These are phyloP conservation scores for Rhaphigaster nebulosa DNA, from an alignment of 2,888 invertebrate genomes.

Conservation along the genomic window DNA sequence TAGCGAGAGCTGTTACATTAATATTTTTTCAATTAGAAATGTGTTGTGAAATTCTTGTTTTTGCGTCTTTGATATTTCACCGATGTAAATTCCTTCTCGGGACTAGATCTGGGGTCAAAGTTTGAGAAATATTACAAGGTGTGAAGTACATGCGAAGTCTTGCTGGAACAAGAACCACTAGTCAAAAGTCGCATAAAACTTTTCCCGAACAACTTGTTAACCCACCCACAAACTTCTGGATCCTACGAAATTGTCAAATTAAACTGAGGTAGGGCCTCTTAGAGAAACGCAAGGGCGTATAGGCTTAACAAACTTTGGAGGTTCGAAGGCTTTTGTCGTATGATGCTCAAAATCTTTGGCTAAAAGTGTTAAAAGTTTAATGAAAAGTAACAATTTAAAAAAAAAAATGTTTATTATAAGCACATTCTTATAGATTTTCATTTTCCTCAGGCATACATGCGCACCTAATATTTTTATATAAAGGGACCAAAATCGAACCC, in stretches of 20 bases:
- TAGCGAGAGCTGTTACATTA: too few relatives aligned
- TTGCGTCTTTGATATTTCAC: too few relatives aligned
- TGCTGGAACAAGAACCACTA: neutral
- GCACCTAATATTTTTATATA: too few relatives aligned
- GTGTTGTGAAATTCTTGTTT: too few relatives aligned
- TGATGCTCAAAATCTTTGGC: too few relatives aligned
- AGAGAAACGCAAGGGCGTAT: neutral
- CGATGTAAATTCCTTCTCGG: too few relatives aligned
- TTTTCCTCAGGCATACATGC: too few relatives aligned
- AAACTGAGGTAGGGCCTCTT: neutral
- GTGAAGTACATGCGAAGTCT: neutral
- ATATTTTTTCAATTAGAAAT: too few relatives aligned
- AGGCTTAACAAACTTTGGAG: neutral
- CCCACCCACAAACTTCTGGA: neutral
- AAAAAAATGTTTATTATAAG: too few relatives aligned
- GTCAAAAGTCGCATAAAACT: slow-evolving; percentile 26
- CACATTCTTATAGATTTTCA: too few relatives aligned
- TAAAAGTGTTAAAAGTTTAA: too few relatives aligned
- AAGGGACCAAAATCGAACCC: too few relatives aligned
- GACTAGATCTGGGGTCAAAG: neutral
- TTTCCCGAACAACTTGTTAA: neutral
- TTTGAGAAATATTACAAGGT: neutral
- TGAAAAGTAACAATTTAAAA: neutral
- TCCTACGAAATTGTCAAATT: slow-evolving; percentile 22
- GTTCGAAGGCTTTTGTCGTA: neutral